Percentiles rank a stretch among this genome's conserved stretches.
These are phyloP conservation scores for Stenopsyche tienmushanensis DNA, from an alignment of 1,140 invertebrate genomes.

Conservation along the genomic window DNA sequence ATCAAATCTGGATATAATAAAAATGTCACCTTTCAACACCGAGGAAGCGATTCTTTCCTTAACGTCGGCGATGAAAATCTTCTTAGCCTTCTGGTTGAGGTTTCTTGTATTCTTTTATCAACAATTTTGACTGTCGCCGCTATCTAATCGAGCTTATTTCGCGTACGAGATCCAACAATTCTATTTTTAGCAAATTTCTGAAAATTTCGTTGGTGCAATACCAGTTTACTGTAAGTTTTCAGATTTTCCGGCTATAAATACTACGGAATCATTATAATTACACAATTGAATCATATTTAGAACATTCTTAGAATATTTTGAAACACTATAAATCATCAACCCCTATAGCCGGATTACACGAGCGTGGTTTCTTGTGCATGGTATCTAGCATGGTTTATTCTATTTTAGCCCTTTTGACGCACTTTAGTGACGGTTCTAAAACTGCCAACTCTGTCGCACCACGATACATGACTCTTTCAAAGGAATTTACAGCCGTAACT, in stretches of 20 bases:
- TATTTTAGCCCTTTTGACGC: too few relatives aligned
- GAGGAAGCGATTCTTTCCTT: slow-evolving; percentile 17
- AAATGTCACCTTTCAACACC: slow-evolving; percentile 23
- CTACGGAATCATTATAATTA: too few relatives aligned
- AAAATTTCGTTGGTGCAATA: neutral
- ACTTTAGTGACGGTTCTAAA: too few relatives aligned
- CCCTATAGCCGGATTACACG: too few relatives aligned
- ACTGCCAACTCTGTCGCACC: too few relatives aligned
- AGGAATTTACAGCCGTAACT: too few relatives aligned
- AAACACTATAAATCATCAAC: too few relatives aligned
- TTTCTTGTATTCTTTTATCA: neutral
- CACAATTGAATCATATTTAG: too few relatives aligned
- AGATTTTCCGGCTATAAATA: neutral
- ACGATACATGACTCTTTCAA: too few relatives aligned
- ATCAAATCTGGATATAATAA: slow-evolving; percentile 23
- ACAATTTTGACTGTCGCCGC: neutral
- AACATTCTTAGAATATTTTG: too few relatives aligned
- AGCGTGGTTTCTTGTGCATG: too few relatives aligned
- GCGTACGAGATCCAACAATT: neutral
- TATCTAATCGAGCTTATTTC: neutral
- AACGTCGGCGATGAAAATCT: slow-evolving; percentile 27
- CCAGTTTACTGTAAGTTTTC: neutral
- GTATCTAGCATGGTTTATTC: too few relatives aligned
- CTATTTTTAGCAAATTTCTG: neutral
- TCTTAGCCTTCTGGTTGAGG: neutral